Conservation (phyloP, 1,140 invertebrate genomes). For the Neuroterus valhalla region DNA sequence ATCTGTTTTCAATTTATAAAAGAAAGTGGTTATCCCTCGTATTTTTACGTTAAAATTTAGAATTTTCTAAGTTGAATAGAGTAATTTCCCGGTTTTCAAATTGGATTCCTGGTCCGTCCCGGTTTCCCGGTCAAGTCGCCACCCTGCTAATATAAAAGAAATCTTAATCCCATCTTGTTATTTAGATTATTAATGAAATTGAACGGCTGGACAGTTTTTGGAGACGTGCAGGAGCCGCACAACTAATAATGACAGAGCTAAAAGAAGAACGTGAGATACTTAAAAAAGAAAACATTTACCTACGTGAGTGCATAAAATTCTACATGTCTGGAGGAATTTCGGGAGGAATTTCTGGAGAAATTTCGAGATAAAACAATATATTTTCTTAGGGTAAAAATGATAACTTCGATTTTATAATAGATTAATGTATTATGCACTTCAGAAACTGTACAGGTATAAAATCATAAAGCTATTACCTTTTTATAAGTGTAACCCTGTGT, state of each 20-base stretch:
- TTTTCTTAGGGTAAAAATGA: not conserved
- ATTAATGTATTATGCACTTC: constrained; percentile 19
- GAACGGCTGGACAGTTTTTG: constrained; percentile 42
- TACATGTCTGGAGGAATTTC: not conserved
- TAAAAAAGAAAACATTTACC: constrained; percentile 21
- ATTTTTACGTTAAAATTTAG: too few species aligned
- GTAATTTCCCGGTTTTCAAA: too few species aligned
- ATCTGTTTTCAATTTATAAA: too few species aligned
- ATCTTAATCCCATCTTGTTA: not conserved
- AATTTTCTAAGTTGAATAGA: too few species aligned
- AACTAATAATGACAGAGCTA: constrained; percentile 32
- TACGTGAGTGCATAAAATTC: not conserved
- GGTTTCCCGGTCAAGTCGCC: too few species aligned
- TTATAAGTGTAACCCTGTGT: not conserved
- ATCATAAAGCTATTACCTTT: not conserved
- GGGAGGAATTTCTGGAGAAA: too few species aligned
- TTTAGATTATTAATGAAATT: constrained; percentile 16
- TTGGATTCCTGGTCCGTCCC: too few species aligned
- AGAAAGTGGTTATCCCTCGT: too few species aligned
- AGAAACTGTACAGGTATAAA: constrained; percentile 26
- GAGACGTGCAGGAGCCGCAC: constrained; percentile 40
- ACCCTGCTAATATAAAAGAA: too few species aligned
- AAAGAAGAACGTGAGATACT: constrained; percentile 27
- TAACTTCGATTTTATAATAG: not conserved
- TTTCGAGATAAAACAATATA: too few species aligned